These are phyloP conservation scores for Tetrapedia diversipes DNA, from an alignment of 2,888 invertebrate genomes.

Conservation along the genomic window DNA sequence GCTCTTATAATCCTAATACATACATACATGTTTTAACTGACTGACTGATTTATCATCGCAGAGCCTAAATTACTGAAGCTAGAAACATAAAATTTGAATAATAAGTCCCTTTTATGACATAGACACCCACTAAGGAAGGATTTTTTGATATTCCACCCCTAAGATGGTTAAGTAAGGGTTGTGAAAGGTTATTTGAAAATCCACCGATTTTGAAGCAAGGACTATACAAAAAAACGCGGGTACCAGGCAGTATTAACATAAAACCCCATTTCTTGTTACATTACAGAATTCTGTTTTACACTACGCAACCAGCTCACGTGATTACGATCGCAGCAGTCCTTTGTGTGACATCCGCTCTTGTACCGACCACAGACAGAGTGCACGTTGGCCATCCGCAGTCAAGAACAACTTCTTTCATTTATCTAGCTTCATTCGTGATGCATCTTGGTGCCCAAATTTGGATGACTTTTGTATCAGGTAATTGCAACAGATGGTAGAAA, in stretches of 20 bases:
- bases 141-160: too few relatives aligned
- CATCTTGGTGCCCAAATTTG: conserved; percentile 95
- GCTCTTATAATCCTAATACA: too few relatives aligned
- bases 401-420: conserved; percentile 85
- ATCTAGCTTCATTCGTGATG: conserved; percentile 90
- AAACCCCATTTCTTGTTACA: conserved; percentile 80
- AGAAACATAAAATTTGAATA: too few relatives aligned
- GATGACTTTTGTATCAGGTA: conserved; percentile 96
- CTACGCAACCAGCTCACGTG: conserved; percentile 92
- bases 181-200: too few relatives aligned
- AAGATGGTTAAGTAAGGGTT: too few relatives aligned
- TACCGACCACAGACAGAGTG: conserved; percentile 72
- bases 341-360: conserved; percentile 80
- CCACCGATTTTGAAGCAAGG: too few relatives aligned
- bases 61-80: too few relatives aligned
- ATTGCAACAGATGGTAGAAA: conserved; percentile 44
- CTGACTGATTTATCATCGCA: too few relatives aligned
- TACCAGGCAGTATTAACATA: background rate
- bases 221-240: too few relatives aligned
- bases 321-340: conserved; percentile 87
- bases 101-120: too few relatives aligned
- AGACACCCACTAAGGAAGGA: too few relatives aligned
- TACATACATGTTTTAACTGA: too few relatives aligned
- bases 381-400: conserved; percentile 78
- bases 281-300: conserved; percentile 88